Conservation (phyloP, 1,140 invertebrate species). For the Whitmania pigra region DNA sequence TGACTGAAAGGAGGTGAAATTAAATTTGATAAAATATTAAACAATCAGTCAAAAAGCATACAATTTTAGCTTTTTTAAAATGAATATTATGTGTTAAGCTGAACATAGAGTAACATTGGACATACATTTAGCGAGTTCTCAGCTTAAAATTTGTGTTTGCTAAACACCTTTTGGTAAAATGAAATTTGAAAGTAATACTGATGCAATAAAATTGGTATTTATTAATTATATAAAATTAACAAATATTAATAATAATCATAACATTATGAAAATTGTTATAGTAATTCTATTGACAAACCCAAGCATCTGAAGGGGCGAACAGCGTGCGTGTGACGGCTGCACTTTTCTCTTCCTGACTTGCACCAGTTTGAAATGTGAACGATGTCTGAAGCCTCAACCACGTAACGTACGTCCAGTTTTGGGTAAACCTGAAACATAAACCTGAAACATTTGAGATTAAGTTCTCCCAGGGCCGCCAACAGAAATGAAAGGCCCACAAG, state of each 20-base stretch:
- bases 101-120: no score
- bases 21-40: no score
- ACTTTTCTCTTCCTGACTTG: not conserved
- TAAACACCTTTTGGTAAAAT: no score
- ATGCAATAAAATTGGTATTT: not conserved
- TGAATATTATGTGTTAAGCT: no score
- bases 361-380: slow-evolving; percentile 17
- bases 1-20: slow-evolving; percentile 52
- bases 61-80: no score
- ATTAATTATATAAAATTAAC: not conserved
- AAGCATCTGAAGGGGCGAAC: slow-evolving; percentile 15
- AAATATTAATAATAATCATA: not conserved
- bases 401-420: slow-evolving; percentile 9
- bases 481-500: no score
- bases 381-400: slow-evolving; percentile 6
- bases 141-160: no score
- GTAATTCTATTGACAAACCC: not conserved
- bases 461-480: no score
- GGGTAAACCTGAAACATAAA: slow-evolving; percentile 18
- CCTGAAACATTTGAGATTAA: not conserved
- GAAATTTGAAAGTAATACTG: no score
- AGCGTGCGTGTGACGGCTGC: slow-evolving; percentile 2
- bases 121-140: no score
- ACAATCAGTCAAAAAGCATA: no score
- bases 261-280: not conserved